Conservation (phyloP, 92 coral and sea anemone genomes). For the Epizoanthus scotinus region DNA sequence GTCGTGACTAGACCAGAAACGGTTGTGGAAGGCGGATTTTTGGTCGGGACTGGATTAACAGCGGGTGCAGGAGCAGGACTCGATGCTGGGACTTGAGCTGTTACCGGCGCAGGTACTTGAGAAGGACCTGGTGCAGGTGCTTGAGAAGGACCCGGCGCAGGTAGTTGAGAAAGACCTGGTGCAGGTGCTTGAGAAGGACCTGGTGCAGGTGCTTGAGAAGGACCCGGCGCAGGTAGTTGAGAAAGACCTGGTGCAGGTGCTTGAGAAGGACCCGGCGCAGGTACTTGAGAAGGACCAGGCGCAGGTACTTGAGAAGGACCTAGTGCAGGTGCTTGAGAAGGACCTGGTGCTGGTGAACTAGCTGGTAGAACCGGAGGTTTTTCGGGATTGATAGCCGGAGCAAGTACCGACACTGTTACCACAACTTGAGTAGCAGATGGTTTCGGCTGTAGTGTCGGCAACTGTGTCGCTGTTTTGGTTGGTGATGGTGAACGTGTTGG, state of each 20-base stretch:
- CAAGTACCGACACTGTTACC: not conserved
- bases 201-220: no score
- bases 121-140: not conserved
- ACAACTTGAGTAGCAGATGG: not conserved
- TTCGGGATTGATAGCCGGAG: not conserved
- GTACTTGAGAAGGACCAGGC: not conserved
- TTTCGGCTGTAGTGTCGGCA: not conserved
- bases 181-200: not conserved
- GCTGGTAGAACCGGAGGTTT: not conserved
- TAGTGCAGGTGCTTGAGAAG: not conserved
- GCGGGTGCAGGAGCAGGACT: not conserved
- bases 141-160: no score
- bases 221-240: no score
- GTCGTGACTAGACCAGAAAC: not conserved
- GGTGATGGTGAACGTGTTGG: slow-evolving; percentile 9
- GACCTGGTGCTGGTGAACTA: not conserved
- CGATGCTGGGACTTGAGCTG: not conserved
- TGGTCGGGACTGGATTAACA: no score
- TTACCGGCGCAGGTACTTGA: not conserved
- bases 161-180: no score
- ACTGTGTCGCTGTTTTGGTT: not conserved
- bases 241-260: no score
- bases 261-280: not conserved
- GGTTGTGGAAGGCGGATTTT: not conserved
- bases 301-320: no score